Evolutionary conservation across 2,888 invertebrate genomes (phyloP).

Genomic region (Eretmocerus hayati): DNA sequence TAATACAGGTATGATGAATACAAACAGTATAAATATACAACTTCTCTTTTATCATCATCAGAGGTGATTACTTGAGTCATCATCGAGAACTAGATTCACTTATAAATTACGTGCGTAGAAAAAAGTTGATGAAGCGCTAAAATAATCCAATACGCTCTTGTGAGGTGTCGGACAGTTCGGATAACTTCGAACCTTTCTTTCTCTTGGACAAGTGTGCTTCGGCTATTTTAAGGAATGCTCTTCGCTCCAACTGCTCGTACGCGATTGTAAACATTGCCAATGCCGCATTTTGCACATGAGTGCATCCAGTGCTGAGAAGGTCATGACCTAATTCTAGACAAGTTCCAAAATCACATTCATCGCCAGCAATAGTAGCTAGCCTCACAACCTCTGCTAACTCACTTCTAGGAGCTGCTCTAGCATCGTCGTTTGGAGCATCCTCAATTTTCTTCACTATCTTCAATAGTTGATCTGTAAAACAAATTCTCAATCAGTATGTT

Average conservation of each 20-base stretch:
- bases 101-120: too few relatives aligned
- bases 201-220: constrained; percentile 69
- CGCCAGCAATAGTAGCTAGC: constrained; percentile 80
- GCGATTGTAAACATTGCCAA: constrained; percentile 63
- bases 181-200: constrained; percentile 51
- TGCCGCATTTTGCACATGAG: constrained; percentile 60
- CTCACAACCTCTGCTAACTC: constrained; percentile 76
- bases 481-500: neutral
- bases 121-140: too few relatives aligned
- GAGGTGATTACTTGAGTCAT: too few relatives aligned
- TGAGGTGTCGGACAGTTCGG: too few relatives aligned
- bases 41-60: too few relatives aligned
- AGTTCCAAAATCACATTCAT: constrained; percentile 93
- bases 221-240: constrained; percentile 66
- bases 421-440: constrained; percentile 51
- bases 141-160: too few relatives aligned
- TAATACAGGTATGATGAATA: too few relatives aligned
- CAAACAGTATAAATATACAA: too few relatives aligned
- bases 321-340: constrained; percentile 83
- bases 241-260: constrained; percentile 68
- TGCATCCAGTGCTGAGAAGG: constrained; percentile 70
- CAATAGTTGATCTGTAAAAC: constrained; percentile 57
- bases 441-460: constrained; percentile 60
- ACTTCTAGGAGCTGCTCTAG: constrained; percentile 57
- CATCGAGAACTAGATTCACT: too few relatives aligned